Conservation (phyloP, 2,888 invertebrate species). For the Pediacus dermestoides region DNA sequence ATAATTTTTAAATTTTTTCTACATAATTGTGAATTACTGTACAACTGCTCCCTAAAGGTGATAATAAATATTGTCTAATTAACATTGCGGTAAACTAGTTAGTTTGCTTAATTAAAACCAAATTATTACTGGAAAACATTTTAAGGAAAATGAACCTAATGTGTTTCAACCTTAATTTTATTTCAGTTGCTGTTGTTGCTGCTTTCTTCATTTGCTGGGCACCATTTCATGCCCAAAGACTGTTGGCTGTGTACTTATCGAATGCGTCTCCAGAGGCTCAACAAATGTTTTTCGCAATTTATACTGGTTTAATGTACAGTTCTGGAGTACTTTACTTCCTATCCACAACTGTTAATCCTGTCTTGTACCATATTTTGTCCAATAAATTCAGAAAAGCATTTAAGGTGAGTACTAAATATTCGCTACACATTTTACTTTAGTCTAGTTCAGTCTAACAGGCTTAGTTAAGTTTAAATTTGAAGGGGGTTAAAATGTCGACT, state of each 20-base stretch:
- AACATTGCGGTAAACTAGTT: too few species aligned
- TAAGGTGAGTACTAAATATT: constrained; percentile 66
- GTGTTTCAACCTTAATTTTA: too few species aligned
- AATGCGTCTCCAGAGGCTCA: constrained; percentile 47
- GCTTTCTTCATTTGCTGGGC: constrained; percentile 90
- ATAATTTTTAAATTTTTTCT: too few species aligned
- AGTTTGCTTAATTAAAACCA: too few species aligned
- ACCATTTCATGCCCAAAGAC: constrained; percentile 89
- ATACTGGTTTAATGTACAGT: constrained; percentile 70
- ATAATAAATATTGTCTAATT: too few species aligned
- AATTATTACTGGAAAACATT: too few species aligned
- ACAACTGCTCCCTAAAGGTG: too few species aligned
- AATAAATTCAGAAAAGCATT: constrained; percentile 91
- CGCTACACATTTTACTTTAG: too few species aligned
- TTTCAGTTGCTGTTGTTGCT: constrained; percentile 74
- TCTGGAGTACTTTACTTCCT: constrained; percentile 89
- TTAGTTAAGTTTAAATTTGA: too few species aligned
- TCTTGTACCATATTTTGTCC: constrained; percentile 93
- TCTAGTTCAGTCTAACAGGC: not conserved
- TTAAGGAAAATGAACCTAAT: too few species aligned
- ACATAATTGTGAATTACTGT: too few species aligned
- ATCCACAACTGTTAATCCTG: constrained; percentile 89
- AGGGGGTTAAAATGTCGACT: too few species aligned
- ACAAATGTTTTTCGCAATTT: constrained; percentile 44
- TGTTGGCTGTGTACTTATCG: constrained; percentile 72